A percentile compares a stretch with the other conserved stretches of the same genome.
phyloP scores from a whole-genome alignment of 2,797 vertebrate species.

The Acestrorhynchus altus region DNA sequence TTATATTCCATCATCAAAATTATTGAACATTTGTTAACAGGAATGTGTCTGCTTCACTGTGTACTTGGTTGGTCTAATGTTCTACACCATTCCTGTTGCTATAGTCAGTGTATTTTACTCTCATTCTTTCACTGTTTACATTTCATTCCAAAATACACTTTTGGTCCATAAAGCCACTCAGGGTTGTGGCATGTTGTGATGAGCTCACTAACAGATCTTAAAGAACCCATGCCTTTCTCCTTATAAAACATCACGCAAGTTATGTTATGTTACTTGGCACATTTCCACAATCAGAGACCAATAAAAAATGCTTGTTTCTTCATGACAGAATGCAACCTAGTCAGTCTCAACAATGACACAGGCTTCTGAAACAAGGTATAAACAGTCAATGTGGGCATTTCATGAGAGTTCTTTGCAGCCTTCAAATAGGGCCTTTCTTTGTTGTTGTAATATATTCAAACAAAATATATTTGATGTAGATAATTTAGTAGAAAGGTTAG shows the following conservation, averaged over 20 bases:
- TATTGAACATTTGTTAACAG: not conserved
- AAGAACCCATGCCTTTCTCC: not conserved
- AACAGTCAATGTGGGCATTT: no score
- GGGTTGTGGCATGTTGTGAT: not conserved
- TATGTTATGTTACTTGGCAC: not conserved
- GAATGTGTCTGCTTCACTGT: not conserved
- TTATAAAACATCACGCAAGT: not conserved
- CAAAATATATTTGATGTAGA: no score
- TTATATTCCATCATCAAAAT: no score
- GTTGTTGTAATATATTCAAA: no score
- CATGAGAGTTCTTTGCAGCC: no score
- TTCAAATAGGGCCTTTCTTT: no score
- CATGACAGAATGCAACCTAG: not conserved
- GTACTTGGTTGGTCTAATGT: not conserved
- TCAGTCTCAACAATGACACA: not conserved
- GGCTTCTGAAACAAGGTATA: not conserved
- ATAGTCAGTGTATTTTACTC: not conserved
- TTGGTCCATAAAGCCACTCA: not conserved
- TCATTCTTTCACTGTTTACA: conserved; percentile 26
- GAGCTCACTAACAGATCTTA: conserved; percentile 21
- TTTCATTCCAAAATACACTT: not conserved
- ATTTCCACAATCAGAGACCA: not conserved
- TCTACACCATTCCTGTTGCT: not conserved
- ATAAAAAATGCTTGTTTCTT: not conserved
- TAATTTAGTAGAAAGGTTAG: no score